Conservation (phyloP, 2,888 invertebrate genomes). For the Pheosia gnoma region DNA sequence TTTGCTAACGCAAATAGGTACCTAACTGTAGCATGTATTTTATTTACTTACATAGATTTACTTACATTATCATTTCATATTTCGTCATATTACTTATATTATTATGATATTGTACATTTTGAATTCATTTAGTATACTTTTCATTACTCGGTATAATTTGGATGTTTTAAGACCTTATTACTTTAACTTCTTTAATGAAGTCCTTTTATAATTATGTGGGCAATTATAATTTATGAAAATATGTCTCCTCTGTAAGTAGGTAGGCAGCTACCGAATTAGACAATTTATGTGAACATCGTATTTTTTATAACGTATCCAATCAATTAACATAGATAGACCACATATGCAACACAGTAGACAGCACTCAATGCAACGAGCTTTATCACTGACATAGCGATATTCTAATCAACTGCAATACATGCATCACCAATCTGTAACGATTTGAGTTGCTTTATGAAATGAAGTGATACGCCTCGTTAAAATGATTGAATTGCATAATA, state of each 20-base stretch:
- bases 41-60: constrained; percentile 46
- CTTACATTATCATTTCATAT: constrained; percentile 42
- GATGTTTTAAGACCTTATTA: constrained; percentile 17
- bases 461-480: neutral
- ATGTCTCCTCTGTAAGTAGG: constrained; percentile 74
- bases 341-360: no score
- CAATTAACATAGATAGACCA: neutral
- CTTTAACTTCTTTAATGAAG: constrained; percentile 34
- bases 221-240: constrained; percentile 78
- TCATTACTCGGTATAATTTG: constrained; percentile 10
- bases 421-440: no score
- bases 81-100: constrained; percentile 22
- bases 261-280: constrained; percentile 47
- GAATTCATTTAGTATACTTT: constrained; percentile 24
- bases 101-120: constrained; percentile 31
- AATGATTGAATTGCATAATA: neutral
- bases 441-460: no score
- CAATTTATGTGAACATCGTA: constrained; percentile 31
- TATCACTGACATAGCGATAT: neutral
- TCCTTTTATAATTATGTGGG: constrained; percentile 60
- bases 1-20: constrained; percentile 40
- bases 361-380: neutral
- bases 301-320: constrained; percentile 21
- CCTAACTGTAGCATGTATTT: constrained; percentile 40
- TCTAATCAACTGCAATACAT: no score